phyloP scores from a whole-genome alignment of 2,888 invertebrate genomes.

The Cryptosula pallasiana region DNA sequence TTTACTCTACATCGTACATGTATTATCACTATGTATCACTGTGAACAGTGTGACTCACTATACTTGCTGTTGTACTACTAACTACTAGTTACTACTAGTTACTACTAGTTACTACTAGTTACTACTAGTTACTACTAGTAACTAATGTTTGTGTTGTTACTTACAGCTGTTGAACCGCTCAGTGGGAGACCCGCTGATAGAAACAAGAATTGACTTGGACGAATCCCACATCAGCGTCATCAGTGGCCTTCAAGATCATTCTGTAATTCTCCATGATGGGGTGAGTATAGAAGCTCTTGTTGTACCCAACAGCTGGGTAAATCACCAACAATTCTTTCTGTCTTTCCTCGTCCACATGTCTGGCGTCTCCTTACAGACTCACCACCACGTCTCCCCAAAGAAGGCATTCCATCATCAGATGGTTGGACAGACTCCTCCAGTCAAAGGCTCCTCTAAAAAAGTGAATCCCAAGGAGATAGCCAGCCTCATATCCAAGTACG shows the following conservation, averaged over 20 bases:
- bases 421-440: slow-evolving; percentile 1
- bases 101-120: no score
- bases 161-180: not conserved
- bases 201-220: slow-evolving; percentile 18
- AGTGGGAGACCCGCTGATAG: slow-evolving; percentile 16
- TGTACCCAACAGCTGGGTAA: no score
- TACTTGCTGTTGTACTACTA: no score
- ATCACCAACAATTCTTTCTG: no score
- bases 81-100: no score
- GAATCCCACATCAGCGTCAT: slow-evolving; percentile 22
- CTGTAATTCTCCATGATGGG: slow-evolving; percentile 9
- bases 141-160: no score
- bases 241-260: slow-evolving; percentile 13
- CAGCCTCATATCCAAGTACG: slow-evolving; percentile 14
- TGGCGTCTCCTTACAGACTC: no score
- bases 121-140: no score
- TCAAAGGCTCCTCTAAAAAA: slow-evolving; percentile 15
- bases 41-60: no score
- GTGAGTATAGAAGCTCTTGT: not conserved
- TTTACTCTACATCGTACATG: no score
- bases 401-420: slow-evolving; percentile 8
- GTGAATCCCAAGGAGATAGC: slow-evolving; percentile 21
- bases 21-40: no score
- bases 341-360: no score
- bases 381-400: not conserved